Percentiles rank a stretch among this genome's conserved stretches.
Evolutionary conservation across 2,888 invertebrate genomes (phyloP).

Genomic region (Tuberolachnus salignus): DNA sequence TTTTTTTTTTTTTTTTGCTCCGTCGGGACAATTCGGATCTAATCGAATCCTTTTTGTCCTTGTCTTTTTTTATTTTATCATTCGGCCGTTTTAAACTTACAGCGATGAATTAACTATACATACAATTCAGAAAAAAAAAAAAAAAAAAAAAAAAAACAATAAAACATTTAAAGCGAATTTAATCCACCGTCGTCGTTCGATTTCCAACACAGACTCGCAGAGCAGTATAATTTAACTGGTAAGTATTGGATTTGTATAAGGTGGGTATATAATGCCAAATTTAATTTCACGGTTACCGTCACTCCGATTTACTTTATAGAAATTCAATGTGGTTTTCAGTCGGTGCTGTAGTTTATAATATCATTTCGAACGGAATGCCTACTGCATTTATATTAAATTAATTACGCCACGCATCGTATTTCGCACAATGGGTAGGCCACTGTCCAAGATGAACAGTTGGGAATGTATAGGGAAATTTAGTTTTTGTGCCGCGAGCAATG

Average conservation of each 20-base stretch:
- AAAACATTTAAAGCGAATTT: background rate
- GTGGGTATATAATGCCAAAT: background rate
- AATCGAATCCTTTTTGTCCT: background rate
- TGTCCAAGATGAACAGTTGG: too few relatives aligned
- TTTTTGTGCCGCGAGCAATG: too few relatives aligned
- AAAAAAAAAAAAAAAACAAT: too few relatives aligned
- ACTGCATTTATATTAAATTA: too few relatives aligned
- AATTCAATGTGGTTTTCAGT: background rate
- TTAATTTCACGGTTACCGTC: slow-evolving; percentile 4
- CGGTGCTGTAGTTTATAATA: too few relatives aligned
- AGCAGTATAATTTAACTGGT: background rate
- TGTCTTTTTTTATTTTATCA: background rate
- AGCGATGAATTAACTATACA: background rate
- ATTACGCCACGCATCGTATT: too few relatives aligned
- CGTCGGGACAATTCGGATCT: slow-evolving; percentile 6
- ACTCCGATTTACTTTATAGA: background rate
- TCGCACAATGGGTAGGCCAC: too few relatives aligned
- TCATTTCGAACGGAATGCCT: too few relatives aligned
- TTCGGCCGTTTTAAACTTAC: slow-evolving; percentile 16
- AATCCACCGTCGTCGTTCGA: background rate
- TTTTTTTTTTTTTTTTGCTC: slow-evolving; percentile 26
- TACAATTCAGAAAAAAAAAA: background rate
- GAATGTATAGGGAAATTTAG: too few relatives aligned
- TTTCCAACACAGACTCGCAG: background rate
- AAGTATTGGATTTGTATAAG: background rate